These are phyloP conservation scores for Lytechinus variegatus DNA, from an alignment of 35 echinoderm and acorn worm genomes.

Conservation along the genomic window DNA sequence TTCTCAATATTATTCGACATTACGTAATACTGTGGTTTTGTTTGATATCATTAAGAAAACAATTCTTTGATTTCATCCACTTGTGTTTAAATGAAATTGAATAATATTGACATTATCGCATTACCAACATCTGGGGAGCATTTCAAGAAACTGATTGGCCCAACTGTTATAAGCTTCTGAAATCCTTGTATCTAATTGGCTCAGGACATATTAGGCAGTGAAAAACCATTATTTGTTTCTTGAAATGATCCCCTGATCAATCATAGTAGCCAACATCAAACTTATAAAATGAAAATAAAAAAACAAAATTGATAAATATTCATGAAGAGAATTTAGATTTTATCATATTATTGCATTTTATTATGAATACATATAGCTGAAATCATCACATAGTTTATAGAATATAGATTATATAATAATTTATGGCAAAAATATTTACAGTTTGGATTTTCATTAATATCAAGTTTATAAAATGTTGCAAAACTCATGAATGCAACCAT, in stretches of 20 bases:
- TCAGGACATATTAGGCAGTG: background rate
- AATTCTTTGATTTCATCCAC: too few species aligned
- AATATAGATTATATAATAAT: slow-evolving; percentile 16
- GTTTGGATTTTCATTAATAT: background rate
- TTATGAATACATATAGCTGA: background rate
- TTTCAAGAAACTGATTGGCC: too few species aligned
- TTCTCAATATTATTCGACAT: too few species aligned
- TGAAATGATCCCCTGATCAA: background rate
- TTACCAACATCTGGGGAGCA: too few species aligned
- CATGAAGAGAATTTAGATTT: background rate
- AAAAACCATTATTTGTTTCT: background rate
- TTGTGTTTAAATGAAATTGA: too few species aligned
- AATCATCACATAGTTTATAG: slow-evolving; percentile 14
- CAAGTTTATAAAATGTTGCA: background rate
- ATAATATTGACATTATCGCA: too few species aligned
- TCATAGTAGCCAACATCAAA: background rate
- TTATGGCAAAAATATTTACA: slow-evolving; percentile 13
- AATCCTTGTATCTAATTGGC: background rate
- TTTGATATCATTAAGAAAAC: too few species aligned
- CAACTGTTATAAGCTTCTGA: too few species aligned
- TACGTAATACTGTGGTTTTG: too few species aligned
- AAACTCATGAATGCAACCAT: slow-evolving; percentile 11
- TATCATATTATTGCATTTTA: slow-evolving; percentile 14
- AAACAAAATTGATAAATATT: background rate
- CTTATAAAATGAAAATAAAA: background rate